Base-by-base conservation (phyloP, 2,797 vertebrate species). In the Borostomias antarcticus region DNA sequence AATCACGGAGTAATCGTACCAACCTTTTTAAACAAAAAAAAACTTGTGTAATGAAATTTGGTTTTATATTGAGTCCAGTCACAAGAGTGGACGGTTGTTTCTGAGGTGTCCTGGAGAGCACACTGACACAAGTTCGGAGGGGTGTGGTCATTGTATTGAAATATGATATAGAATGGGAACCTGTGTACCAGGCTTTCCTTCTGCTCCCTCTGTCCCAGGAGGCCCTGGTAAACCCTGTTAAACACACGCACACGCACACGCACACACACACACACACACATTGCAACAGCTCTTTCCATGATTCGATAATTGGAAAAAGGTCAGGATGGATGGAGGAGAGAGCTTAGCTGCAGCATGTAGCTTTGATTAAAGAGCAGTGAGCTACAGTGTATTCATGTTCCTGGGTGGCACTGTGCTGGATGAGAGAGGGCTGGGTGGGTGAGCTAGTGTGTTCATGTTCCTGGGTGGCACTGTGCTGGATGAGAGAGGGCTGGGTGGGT, bases 141-240 rank as follows among this genome's bases (percentile, higher is more conserved):
- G 15, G 30, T 64, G 75, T 79, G 69, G 65, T 85, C 82, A 79
- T 86, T 80, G 82, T 82, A 88, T 90, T 89, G 86, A 88, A 90
- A 92, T 89, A 93, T 88, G 86, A 88, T 73, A 89, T 89, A 93
- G 91, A 93, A 95, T 92, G 95, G 95, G 95, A 97, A 97, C 95
- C 95, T 97, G 95, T 95, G 93, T 97, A 96, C 95, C 95, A 93
- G 95, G 94, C 94, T 96, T 96, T 96, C 95, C 95, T 96, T 95
- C 95, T 84, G 93, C 40, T 72, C 95, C 95, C 82, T 86, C 85
- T 57, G 79, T 82, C 90, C 95, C 95, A 0, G 81, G 88, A 74
- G 81, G 53, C 28, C 94, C 95, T 43, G 75, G 83, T 1, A 82
- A 88, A 88, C 95, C 95, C 95, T 96, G 86, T 32, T 13, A 76